Base-by-base conservation (phyloP, 2,113 vertebrate species). In the Scalopus aquaticus region DNA sequence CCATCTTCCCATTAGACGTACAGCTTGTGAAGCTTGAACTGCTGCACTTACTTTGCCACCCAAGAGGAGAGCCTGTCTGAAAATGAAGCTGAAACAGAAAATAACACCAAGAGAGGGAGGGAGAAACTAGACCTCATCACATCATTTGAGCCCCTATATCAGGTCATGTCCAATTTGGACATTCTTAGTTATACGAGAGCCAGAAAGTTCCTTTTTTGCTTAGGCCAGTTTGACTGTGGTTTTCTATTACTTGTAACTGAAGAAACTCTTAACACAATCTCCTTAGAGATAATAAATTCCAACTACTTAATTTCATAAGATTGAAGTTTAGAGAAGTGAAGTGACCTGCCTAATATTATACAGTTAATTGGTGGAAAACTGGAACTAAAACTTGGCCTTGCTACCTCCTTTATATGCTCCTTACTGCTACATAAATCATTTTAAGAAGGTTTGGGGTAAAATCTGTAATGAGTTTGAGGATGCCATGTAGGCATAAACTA, bases 401-500 rank as follows among this genome's bases (percentile, higher is more conserved):
- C 28, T 26, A 32, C 58, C 32, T 60, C 58, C n/a, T 92, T 76
- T 90, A 20, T 65, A 88, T 73, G 30, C 64, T 89, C 6, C 62
- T 88, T 70, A 54, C 37, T 90, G 7, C 65, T 84, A 16, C 19
- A 73, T 87, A 70, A 89, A 84, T 95, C 46, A 74, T 11, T 77
- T 84, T 77, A 60, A 85, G 22, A 39, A 88, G 56, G 44, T 91
- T 88, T 84, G 54, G 22, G 32, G 35, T 51, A 79, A 77, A 90
- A 70, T 91, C 42, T 62, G 2, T 72, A 42, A 80, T 81, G 62
- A 17, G 30, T 74, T 72, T 73, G 69, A 74, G n/a, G 70, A 30
- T 81, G 9, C 54, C n/a, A 30, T 72, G 90, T 94, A 95, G 77
- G 79, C 19, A 69, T 93, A 83, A 88, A 78, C 28, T 80, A 65